phyloP scores from a whole-genome alignment of 2,888 invertebrate genomes.

The Rotaria macrura region DNA sequence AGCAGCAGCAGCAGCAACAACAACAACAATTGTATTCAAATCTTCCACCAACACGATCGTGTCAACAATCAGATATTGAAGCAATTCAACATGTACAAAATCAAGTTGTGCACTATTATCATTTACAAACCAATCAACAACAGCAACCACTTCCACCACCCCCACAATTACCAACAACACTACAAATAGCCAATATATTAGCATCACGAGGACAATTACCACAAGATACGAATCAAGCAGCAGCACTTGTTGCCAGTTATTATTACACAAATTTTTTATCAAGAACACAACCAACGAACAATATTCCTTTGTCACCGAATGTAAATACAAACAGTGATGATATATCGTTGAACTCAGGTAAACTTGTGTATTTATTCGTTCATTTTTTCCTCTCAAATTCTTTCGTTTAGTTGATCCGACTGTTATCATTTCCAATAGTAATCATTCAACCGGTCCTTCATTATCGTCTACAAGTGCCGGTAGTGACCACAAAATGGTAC shows the following conservation, averaged over 20 bases:
- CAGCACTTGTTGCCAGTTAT: not conserved
- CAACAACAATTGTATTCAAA: not conserved
- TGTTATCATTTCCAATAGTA: not conserved
- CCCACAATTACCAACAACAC: not conserved
- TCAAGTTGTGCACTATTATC: not conserved
- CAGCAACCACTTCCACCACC: not conserved
- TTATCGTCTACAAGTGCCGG: not conserved
- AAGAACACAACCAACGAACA: not conserved
- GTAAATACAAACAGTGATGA: constrained; percentile 12
- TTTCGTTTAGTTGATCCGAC: not conserved
- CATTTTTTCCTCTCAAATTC: not conserved
- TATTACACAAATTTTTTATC: not conserved
- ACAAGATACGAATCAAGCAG: not conserved
- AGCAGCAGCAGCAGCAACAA: not conserved
- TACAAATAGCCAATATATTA: constrained; percentile 9
- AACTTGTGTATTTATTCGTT: not conserved
- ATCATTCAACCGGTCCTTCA: constrained; percentile 12
- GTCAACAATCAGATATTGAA: not conserved
- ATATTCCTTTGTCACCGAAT: not conserved
- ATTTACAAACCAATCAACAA: not conserved
- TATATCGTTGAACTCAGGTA: not conserved
- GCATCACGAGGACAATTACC: constrained; percentile 9
- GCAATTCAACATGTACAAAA: constrained; percentile 15
- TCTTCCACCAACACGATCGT: not conserved
- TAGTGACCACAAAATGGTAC: not conserved